A percentile compares a stretch with the other conserved stretches of the same genome.
Evolutionary conservation across 1,140 invertebrate species (phyloP).

Genomic region (Cyrtorhinus lividipennis): DNA sequence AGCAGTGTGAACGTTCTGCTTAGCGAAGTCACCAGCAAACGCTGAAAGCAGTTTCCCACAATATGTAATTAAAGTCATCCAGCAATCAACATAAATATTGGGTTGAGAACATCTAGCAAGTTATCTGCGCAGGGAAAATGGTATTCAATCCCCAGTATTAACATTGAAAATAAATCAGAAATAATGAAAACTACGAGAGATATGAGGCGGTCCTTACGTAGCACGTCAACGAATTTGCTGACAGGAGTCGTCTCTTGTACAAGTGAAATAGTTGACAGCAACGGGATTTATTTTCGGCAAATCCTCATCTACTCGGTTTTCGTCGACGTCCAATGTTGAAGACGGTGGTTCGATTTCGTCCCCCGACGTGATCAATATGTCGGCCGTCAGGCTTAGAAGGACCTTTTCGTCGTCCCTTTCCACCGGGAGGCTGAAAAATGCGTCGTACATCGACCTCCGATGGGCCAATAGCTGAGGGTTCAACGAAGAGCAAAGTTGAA

Average conservation of each 20-base stretch:
- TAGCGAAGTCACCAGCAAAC: background rate
- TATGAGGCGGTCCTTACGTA: constrained; percentile 1
- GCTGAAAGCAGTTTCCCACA: too few relatives aligned
- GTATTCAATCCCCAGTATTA: too few relatives aligned
- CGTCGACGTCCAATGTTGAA: constrained; percentile 36
- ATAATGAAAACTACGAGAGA: too few relatives aligned
- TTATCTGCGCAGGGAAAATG: too few relatives aligned
- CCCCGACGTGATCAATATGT: constrained; percentile 46
- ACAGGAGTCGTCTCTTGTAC: background rate
- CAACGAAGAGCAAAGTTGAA: constrained; percentile 49
- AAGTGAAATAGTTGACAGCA: background rate
- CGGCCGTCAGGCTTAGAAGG: constrained; percentile 43
- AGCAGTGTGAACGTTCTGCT: constrained; percentile 44
- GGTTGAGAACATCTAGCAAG: too few relatives aligned
- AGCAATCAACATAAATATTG: too few relatives aligned
- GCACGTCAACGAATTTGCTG: background rate
- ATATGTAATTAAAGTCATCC: too few relatives aligned
- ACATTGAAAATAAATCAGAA: constrained; percentile 1
- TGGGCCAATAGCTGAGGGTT: constrained; percentile 33
- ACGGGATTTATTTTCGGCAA: constrained; percentile 4
- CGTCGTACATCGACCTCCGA: constrained; percentile 15
- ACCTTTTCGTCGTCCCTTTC: constrained; percentile 27
- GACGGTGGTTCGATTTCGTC: constrained; percentile 28
- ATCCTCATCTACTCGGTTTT: background rate
- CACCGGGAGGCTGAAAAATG: constrained; percentile 21